Evolutionary conservation across 2,797 vertebrate genomes (phyloP).

Genomic region (Diplodus puntazzo): DNA sequence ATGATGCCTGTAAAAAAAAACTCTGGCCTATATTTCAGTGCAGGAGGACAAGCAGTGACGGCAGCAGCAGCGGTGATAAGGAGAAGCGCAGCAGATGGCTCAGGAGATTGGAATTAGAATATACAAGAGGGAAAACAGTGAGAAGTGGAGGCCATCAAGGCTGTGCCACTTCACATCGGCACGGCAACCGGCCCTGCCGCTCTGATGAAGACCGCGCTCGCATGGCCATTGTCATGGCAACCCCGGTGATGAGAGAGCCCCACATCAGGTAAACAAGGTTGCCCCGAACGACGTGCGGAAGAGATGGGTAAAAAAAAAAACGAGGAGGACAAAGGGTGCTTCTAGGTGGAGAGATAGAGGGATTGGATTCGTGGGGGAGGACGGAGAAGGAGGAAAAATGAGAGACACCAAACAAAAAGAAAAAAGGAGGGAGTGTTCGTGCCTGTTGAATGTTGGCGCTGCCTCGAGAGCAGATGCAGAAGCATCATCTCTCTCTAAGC

Average conservation of each 20-base stretch:
- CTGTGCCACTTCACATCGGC: conserved; percentile 84
- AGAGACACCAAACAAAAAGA: conserved; percentile 22
- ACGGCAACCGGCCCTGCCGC: conserved; percentile 79
- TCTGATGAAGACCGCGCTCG: conserved; percentile 58
- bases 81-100: conserved; percentile 74
- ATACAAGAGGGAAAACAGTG: conserved; percentile 76
- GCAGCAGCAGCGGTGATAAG: conserved; percentile 57
- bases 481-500: conserved; percentile 74
- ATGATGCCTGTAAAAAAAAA: conserved; percentile 28
- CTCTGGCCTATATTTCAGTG: conserved; percentile 36
- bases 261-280: conserved; percentile 87
- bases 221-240: conserved; percentile 83
- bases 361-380: conserved; percentile 50
- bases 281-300: conserved; percentile 67
- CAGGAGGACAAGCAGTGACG: conserved; percentile 68
- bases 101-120: conserved; percentile 79
- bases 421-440: conserved; percentile 36
- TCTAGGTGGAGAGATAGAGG: conserved; percentile 73
- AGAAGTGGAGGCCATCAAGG: conserved; percentile 77
- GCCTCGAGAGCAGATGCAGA: conserved; percentile 75
- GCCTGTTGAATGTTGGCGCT: conserved; percentile 81
- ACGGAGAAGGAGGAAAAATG: conserved; percentile 11
- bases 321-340: conserved; percentile 74
- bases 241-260: conserved; percentile 71
- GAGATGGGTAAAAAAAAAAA: conserved; percentile 46